Evolutionary conservation across 1,140 invertebrate species (phyloP).

Genomic region (Delia radicum): DNA sequence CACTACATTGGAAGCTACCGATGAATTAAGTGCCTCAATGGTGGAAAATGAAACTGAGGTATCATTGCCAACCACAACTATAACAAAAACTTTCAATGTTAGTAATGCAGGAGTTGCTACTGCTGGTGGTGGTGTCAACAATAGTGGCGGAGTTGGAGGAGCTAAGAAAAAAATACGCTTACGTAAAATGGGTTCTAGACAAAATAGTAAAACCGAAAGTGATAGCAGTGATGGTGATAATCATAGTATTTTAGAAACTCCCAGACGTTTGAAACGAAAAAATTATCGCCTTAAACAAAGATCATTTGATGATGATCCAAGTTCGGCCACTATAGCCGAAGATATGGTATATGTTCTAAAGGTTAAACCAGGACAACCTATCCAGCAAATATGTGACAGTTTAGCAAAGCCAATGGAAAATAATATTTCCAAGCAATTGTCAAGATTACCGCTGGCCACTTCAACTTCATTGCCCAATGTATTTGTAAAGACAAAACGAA

Average conservation of each 20-base stretch:
- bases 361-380: conserved; percentile 51
- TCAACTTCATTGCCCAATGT: conserved; percentile 56
- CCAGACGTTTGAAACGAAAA: conserved; percentile 48
- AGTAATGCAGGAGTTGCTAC: background rate
- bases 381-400: conserved; percentile 38
- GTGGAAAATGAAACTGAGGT: conserved; percentile 39
- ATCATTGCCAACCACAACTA: too few species aligned
- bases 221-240: conserved; percentile 56
- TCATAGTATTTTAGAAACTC: conserved; percentile 54
- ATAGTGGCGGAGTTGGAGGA: conserved; percentile 26
- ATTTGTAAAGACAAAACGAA: conserved; percentile 74
- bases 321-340: conserved; percentile 28
- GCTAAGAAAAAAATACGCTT: conserved; percentile 49
- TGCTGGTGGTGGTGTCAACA: conserved; percentile 16
- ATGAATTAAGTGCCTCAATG: conserved; percentile 42
- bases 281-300: conserved; percentile 50
- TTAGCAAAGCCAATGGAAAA: background rate
- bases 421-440: background rate
- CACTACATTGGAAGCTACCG: conserved; percentile 31
- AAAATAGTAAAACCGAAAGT: conserved; percentile 56
- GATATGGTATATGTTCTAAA: conserved; percentile 44
- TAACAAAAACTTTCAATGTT: conserved; percentile 36
- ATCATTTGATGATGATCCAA: conserved; percentile 43
- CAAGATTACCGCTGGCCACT: conserved; percentile 35
- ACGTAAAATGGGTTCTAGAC: conserved; percentile 53